Evolutionary conservation across 2,888 invertebrate genomes (phyloP), one percentile per base, ranked within the genome.

Genomic region (Nezara viridula): DNA sequence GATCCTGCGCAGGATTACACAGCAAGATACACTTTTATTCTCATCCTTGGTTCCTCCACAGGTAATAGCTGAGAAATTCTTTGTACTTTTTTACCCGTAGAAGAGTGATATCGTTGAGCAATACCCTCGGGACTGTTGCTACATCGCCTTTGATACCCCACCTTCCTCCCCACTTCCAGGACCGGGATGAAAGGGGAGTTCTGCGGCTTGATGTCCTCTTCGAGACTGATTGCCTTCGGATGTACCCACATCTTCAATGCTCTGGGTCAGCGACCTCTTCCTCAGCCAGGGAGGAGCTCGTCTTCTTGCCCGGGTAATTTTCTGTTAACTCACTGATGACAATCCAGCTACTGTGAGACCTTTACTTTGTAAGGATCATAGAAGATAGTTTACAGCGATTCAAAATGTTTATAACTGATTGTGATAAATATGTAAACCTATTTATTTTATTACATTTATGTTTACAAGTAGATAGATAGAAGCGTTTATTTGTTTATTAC

Each of bases 161-260:
- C 6, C 19, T 7, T 14, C 27, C 32, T 73, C 21, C 32, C 32
- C 37, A n/a, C 37, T 37, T 37, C 66, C 66, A 21, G 60, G 1
- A 27, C 14, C 27, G 5, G 66, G 66, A 32, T 73, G 10, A 73
- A 73, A 73, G 7, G 66, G 16, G 16, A 60, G 27, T 27, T 60
- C 60, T n/a, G 55, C 1, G 55, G 21, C 55, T 73, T 73, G 66
- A 73, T 73, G 66, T 73, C 37, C 66, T 37, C 66, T 73, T 73
- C 27, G 37, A 37, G 66, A 37, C 66, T 73, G 66, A 73, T 73
- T 73, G 37, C 66, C 66, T 73, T 73, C 32, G 32, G 66, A 19
- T 73, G 21, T 73, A 73, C 37, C 66, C 32, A 73, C 60, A 60
- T 60, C 27, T 32, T 60, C 27, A 60, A 60, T 60, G 37, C 32